Base-by-base conservation (phyloP, 2,888 invertebrate genomes). In the Plebejus anna region DNA sequence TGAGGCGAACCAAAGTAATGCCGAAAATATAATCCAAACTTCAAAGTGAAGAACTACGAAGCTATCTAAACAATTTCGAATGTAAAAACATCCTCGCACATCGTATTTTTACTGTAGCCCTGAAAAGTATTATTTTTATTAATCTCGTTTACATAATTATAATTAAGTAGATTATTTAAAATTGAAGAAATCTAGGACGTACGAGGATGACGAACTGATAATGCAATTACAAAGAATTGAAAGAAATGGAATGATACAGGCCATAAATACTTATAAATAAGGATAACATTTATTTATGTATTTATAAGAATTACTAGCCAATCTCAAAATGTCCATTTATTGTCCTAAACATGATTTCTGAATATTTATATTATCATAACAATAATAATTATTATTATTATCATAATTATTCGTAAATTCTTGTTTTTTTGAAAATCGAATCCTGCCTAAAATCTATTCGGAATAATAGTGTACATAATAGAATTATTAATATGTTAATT, bases 31-130 rank as follows among this genome's bases (percentile, higher is more conserved):
- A 73, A 13, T 32, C 28, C 32, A 73, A 73, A 73, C 13, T 32
- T 16, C 32, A 73, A 73, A 32, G 51, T 73, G 55, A 51, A 55
- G 42, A 55, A 73, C 73, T 73, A 73, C 51, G n/a, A 73, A 73
- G 73, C 73, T 73, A 13, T 71, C 42, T 71, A 38, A 42, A 9
- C 16, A 6, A 47, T 73, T 51, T 32, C 55, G 28, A 73, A 73
- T 55, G 6, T 55, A 51, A 73, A 16, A 55, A 32, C 51, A 73
- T 55, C 73, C 51, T 73, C 73, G 32, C 32, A 55, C 73, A 55
- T 13, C 51, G 28, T 73, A 66, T 32, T 36, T 28, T 32, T 32
- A 66, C 9, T 61, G 11, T 61, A 61, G 28, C 3, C 28, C 61
- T 7, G 59, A 59, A 22, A 22, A 59, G 1, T 47, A 9, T 47